Conservation (phyloP, 2,888 invertebrate species). For the Acholoe squamosa region DNA sequence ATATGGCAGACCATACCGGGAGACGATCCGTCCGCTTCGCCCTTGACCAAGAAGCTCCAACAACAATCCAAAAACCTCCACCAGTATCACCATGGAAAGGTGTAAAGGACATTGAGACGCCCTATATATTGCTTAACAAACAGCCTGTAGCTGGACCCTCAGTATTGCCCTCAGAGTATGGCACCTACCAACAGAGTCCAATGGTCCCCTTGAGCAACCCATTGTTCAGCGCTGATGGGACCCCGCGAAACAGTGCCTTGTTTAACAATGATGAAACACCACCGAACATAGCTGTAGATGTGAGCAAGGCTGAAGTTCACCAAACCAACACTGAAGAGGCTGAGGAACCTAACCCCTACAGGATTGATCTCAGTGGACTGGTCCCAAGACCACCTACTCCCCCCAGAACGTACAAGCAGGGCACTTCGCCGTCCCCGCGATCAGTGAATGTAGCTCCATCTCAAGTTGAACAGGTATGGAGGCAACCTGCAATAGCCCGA, state of each 20-base stretch:
- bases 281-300: neutral
- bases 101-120: slow-evolving; percentile 9
- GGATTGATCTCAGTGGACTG: too few relatives aligned
- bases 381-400: too few relatives aligned
- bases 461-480: too few relatives aligned
- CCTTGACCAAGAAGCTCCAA: neutral
- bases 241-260: neutral
- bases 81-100: neutral
- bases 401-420: too few relatives aligned
- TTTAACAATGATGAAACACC: too few relatives aligned
- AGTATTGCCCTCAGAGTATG: neutral
- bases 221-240: neutral
- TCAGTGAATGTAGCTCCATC: too few relatives aligned
- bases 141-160: neutral
- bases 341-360: too few relatives aligned
- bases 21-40: neutral
- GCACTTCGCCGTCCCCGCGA: too few relatives aligned
- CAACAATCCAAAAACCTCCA: neutral
- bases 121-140: neutral
- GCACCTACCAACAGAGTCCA: neutral
- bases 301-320: neutral
- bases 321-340: neutral
- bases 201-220: neutral
- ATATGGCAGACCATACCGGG: neutral
- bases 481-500: too few relatives aligned